These are phyloP conservation scores for Timema cristinae DNA, from an alignment of 2,888 invertebrate species.

Conservation along the genomic window DNA sequence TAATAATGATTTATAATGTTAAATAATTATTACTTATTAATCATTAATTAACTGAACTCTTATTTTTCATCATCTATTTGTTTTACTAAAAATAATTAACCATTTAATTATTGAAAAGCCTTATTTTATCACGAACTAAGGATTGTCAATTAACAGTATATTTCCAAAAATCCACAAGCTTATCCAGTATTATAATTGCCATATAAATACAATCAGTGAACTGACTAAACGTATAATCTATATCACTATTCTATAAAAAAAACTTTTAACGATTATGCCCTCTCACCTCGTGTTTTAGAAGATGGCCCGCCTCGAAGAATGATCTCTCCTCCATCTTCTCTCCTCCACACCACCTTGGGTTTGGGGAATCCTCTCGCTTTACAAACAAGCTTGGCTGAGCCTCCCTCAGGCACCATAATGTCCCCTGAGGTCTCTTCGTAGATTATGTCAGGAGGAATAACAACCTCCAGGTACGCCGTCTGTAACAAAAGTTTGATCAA, in stretches of 20 bases:
- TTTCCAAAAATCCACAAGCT: no score
- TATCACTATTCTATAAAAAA: neutral
- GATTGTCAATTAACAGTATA: no score
- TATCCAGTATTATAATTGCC: no score
- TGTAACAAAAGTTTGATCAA: slow-evolving; percentile 39
- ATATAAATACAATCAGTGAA: no score
- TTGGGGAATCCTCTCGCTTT: slow-evolving; percentile 81
- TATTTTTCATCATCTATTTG: no score
- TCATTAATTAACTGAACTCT: no score
- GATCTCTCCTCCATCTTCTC: slow-evolving; percentile 81
- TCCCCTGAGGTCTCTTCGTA: slow-evolving; percentile 89
- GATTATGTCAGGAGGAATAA: slow-evolving; percentile 85
- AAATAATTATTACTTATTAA: no score
- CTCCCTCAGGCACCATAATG: slow-evolving; percentile 92
- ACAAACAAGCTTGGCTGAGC: slow-evolving; percentile 80
- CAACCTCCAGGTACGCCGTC: slow-evolving; percentile 86
- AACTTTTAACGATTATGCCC: neutral
- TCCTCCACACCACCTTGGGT: slow-evolving; percentile 79
- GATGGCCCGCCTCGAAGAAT: slow-evolving; percentile 69
- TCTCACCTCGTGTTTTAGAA: slow-evolving; percentile 68
- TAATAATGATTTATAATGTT: no score
- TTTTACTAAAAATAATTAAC: no score
- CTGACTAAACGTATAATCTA: no score
- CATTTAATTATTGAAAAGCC: no score
- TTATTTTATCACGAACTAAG: no score